Evolutionary conservation across 2,113 vertebrate genomes (phyloP).

Genomic region (Macrotis lagotis): DNA sequence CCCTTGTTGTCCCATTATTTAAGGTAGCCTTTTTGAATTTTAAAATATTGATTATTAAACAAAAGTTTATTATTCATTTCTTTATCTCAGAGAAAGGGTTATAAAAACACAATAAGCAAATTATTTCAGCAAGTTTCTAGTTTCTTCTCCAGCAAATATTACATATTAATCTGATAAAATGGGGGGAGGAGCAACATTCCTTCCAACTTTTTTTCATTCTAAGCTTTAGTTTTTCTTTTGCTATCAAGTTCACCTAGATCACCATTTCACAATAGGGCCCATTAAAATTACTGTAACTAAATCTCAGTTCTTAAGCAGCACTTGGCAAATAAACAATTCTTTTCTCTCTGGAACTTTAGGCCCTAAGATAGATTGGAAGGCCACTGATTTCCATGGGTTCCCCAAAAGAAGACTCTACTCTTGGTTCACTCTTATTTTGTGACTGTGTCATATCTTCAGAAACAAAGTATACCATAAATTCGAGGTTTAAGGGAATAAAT

Average conservation of each 20-base stretch:
- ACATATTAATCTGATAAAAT: background rate
- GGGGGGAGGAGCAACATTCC: background rate
- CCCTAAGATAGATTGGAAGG: slow-evolving; percentile 10
- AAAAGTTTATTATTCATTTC: background rate
- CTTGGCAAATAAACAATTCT: background rate
- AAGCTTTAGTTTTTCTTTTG: background rate
- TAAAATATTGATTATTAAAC: background rate
- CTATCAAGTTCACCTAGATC: background rate
- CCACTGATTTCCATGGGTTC: background rate
- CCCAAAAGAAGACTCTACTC: slow-evolving; percentile 30
- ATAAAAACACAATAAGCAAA: background rate
- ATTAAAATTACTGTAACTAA: slow-evolving; percentile 33
- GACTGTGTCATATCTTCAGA: background rate
- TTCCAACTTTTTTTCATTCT: slow-evolving; percentile 13
- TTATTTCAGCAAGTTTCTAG: background rate
- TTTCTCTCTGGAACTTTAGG: background rate
- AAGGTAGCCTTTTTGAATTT: background rate
- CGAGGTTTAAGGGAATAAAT: background rate
- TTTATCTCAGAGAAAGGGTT: background rate
- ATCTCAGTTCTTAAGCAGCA: slow-evolving; percentile 10
- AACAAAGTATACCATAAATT: slow-evolving; percentile 1
- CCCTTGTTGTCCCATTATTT: background rate
- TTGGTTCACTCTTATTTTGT: background rate
- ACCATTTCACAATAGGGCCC: background rate
- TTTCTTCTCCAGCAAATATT: background rate